Evolutionary conservation across 2,113 vertebrate genomes (phyloP), one percentile per base, ranked within the genome.

Genomic region (Mugil cephalus): DNA sequence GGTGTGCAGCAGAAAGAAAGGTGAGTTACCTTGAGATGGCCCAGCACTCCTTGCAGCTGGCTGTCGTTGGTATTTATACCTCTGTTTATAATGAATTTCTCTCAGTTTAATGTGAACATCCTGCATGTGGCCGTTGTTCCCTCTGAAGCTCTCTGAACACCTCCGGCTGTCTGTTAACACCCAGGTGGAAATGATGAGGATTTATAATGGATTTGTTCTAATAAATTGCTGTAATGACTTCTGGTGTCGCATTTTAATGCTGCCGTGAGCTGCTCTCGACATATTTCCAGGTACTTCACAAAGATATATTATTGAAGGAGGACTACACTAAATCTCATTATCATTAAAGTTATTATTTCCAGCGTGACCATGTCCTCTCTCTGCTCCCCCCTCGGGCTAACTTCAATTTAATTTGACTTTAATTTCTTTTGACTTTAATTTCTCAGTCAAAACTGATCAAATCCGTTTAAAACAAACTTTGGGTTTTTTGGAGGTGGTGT

Each of bases 221-320:
- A 87, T 82, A 84, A 87, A 82, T 79, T 69, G 62, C 50, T 47
- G 0, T 76, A 87, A 84, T 84, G 74, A 77, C 74, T 59, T 54
- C 50, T 70, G 50, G n/a, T 66, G 78, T 76, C 79, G 69, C 62
- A 76, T 76, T 84, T 81, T 76, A 81, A 81, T 82, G 63, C 68
- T 73, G 64, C 53, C 3, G 24, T 66, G 71, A 68, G 71, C 74
- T 13, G 40, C 74, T 81, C 59, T 34, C 39, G 1, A 72, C 77
- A 69, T 61, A 63, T 77, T 80, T 62, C 55, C 73, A 59, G 60
- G 61, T 75, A 54, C 51, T 73, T 77, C 54, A 59, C 63, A 43
- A 18, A 69, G 78, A 69, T 65, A 45, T 38, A 72, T 73, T 69
- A 69, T 64, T 75, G 71, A 69, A 52, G 17, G 46, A 62, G 21